A percentile compares a stretch with the other conserved stretches of the same genome.
phyloP scores from a whole-genome alignment of 2,797 vertebrate genomes.

The Eospalax fontanierii region DNA sequence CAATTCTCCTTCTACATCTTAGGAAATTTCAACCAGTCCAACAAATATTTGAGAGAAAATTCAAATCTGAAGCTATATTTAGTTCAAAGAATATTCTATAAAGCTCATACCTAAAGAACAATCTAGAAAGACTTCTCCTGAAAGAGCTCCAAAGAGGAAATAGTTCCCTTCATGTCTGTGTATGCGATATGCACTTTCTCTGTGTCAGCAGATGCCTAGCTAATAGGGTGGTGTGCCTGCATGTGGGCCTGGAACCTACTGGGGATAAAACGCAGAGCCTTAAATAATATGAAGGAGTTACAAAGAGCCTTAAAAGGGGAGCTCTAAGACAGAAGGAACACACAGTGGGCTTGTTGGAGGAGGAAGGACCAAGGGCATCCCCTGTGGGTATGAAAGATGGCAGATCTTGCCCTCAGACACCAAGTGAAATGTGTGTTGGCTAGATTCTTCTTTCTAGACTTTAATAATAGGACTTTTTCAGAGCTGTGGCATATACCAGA shows the following conservation, averaged over 20 bases:
- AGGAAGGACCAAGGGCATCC: background rate
- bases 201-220: background rate
- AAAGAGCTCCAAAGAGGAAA: conserved; percentile 40
- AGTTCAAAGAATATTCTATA: conserved; percentile 56
- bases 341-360: no score
- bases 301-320: background rate
- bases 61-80: conserved; percentile 25
- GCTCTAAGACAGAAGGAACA: background rate
- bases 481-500: background rate
- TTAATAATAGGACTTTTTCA: background rate
- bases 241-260: background rate
- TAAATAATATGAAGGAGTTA: background rate
- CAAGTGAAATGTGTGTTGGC: background rate
- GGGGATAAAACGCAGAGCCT: background rate
- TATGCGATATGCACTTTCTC: background rate
- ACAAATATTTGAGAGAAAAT: conserved; percentile 57
- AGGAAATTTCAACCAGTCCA: conserved; percentile 50
- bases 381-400: background rate
- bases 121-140: background rate
- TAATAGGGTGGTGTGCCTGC: background rate
- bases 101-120: background rate
- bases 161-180: background rate
- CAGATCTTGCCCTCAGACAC: background rate
- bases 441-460: background rate
- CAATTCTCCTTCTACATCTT: conserved; percentile 44